Conservation (phyloP, 2,113 vertebrate species). For the Actenoides lindsayi region DNA sequence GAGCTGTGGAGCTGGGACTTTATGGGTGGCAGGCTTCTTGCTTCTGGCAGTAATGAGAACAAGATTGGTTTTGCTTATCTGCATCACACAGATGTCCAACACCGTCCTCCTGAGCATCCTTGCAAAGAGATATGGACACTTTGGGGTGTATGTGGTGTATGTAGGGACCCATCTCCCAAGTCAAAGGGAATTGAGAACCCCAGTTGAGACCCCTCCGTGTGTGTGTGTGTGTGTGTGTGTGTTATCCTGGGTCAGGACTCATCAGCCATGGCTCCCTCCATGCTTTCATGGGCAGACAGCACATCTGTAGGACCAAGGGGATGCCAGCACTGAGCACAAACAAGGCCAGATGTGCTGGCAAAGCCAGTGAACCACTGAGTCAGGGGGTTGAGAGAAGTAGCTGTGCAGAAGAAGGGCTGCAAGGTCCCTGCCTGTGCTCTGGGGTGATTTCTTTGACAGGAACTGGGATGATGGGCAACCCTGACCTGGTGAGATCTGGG, state of each 20-base stretch:
- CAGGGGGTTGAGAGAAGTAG: no score
- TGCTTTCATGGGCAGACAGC: not conserved
- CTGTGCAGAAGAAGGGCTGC: not conserved
- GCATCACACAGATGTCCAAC: not conserved
- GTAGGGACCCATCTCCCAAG: no score
- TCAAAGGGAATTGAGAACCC: not conserved
- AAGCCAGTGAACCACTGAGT: not conserved
- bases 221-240: not conserved
- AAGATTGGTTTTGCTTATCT: no score
- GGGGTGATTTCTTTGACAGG: not conserved
- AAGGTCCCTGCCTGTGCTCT: not conserved
- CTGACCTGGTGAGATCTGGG: not conserved
- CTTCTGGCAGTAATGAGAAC: not conserved
- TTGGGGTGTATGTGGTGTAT: no score
- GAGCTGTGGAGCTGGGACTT: no score
- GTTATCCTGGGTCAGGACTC: not conserved
- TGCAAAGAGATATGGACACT: not conserved
- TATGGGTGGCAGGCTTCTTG: not conserved
- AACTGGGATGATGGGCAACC: not conserved
- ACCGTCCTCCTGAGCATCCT: fast-evolving
- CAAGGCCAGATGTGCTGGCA: no score
- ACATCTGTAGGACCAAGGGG: not conserved
- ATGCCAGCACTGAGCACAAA: not conserved
- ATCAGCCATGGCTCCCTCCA: not conserved
- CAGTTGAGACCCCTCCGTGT: not conserved